A percentile compares a stretch with the other conserved stretches of the same genome.
Conservation (phyloP, 1,140 invertebrate species). For the Gryon sp. region DNA sequence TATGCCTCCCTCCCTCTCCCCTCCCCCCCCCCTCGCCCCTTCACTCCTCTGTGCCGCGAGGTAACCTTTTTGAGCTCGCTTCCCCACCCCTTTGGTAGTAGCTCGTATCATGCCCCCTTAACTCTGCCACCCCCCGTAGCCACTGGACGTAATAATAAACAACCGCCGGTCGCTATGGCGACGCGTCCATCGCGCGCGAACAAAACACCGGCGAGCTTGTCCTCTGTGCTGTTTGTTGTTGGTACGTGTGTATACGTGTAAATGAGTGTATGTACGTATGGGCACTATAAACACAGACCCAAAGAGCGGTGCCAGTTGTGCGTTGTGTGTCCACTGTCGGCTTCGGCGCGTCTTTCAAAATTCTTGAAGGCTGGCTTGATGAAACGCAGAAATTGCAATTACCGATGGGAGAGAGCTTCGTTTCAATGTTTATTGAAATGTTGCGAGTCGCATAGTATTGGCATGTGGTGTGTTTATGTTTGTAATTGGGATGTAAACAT, state of each 20-base stretch:
- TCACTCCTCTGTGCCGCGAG: slow-evolving; percentile 10
- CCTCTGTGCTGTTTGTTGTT: slow-evolving; percentile 55
- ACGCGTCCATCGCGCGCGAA: slow-evolving; percentile 78
- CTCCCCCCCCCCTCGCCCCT: slow-evolving; percentile 46
- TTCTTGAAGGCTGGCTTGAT: slow-evolving; percentile 15
- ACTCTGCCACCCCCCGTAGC: slow-evolving; percentile 40
- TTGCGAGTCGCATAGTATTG: too few relatives aligned
- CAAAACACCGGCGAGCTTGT: slow-evolving; percentile 72
- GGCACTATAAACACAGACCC: too few relatives aligned
- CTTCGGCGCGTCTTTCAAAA: slow-evolving; percentile 19
- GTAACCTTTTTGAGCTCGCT: slow-evolving; percentile 56
- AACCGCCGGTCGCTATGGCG: slow-evolving; percentile 77
- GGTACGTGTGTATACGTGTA: neutral
- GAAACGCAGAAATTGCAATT: neutral
- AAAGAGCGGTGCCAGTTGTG: too few relatives aligned
- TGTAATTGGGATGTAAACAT: slow-evolving; percentile 33
- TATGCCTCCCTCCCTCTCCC: slow-evolving; percentile 25
- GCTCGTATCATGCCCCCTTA: slow-evolving; percentile 58
- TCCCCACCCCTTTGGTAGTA: slow-evolving; percentile 25
- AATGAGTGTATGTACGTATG: neutral
- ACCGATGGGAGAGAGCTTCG: too few relatives aligned
- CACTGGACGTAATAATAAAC: slow-evolving; percentile 79
- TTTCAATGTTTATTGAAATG: too few relatives aligned
- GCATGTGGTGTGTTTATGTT: slow-evolving; percentile 23
- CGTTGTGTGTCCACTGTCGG: too few relatives aligned